Evolutionary conservation across 2,888 invertebrate genomes (phyloP), one percentile per base, ranked within the genome.

Genomic region (Pharmacophagus antenor): DNA sequence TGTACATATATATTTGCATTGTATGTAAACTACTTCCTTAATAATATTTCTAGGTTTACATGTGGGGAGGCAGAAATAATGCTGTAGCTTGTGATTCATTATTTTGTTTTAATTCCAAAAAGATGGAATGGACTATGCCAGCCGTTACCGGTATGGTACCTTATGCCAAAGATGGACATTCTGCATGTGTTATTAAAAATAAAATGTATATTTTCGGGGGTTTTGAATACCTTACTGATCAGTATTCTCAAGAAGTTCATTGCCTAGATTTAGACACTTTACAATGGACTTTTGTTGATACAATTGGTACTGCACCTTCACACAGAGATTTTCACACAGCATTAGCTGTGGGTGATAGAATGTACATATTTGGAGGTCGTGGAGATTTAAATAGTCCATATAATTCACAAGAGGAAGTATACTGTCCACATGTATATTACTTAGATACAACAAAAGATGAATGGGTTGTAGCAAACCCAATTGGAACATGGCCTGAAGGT

Each of bases 31-130:
- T 15, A 44, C 31, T 60, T 58, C 57, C 58, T 55, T 54, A 27
- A 58, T 53, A 55, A 20, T 46, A 22, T 31, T 70, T 67, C 74
- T 70, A 91, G 91, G 94, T 96, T 15, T 97, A 95, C 74, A 93
- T 98, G 71, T 98, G 97, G 97, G 98, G 98, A 53, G 98, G 98
- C 2, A 92, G 98, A 65, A 98, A 98, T 80, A 97, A 98, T 80
- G 93, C 82, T 25, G 93, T 93, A 27, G 94, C 96, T 6, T 97
- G 96, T 83, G 95, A 95, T 71, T 93, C 92, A 22, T 89, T 98
- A 0, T 97, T 94, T 74, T 94, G 95, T 72, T 98, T 96, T 77
- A 94, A 98, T 81, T 94, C 95, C 10, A 92, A 91, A 68, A 93
- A 90, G 58, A 85, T 93, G 37, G 91, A 91, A 71, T 96, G 96